Evolutionary conservation across 2,888 invertebrate species (phyloP).

Genomic region (Luperina testacea): DNA sequence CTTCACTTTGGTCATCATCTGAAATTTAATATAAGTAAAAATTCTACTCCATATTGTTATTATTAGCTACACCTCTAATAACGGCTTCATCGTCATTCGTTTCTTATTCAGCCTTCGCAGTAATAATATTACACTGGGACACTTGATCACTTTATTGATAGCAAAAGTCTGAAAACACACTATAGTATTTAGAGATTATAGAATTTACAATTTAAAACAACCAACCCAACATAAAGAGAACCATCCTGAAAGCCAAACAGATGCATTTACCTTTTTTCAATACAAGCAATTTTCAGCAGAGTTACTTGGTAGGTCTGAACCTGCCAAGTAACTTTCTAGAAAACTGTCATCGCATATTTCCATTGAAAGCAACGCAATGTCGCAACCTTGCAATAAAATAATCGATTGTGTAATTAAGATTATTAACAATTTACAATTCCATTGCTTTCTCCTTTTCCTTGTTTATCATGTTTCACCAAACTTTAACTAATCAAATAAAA

Average conservation of each 20-base stretch:
- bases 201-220: not conserved
- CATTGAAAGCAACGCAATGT: conserved; percentile 20
- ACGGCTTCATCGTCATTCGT: not conserved
- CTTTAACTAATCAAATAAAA: not conserved
- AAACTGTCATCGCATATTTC: conserved; percentile 6
- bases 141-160: not conserved
- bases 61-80: not conserved
- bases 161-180: not conserved
- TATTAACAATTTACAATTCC: not conserved
- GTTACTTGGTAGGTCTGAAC: too few relatives aligned
- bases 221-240: too few relatives aligned
- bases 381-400: conserved; percentile 33
- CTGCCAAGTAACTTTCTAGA: not conserved
- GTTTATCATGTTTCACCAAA: not conserved
- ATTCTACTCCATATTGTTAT: not conserved
- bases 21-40: conserved; percentile 57
- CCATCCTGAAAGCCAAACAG: not conserved
- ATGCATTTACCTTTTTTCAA: too few relatives aligned
- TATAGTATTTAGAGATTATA: not conserved
- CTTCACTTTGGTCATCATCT: conserved; percentile 88
- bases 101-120: not conserved
- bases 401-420: conserved; percentile 27
- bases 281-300: too few relatives aligned
- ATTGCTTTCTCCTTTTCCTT: not conserved
- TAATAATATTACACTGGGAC: not conserved